phyloP scores from a whole-genome alignment of 2,113 vertebrate species.

The Halichoeres trimaculatus region DNA sequence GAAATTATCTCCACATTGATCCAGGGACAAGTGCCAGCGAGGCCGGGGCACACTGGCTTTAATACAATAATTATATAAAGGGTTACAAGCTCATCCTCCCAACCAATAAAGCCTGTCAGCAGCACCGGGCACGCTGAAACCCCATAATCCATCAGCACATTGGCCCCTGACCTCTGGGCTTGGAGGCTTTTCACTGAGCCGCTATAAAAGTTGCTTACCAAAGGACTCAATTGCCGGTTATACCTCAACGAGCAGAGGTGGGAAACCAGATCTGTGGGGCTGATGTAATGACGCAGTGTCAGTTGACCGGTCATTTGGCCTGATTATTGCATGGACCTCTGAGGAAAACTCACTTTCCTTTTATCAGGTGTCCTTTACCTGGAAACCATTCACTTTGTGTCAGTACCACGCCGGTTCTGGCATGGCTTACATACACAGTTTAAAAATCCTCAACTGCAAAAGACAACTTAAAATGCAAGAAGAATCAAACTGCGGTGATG shows the following conservation, averaged over 20 bases:
- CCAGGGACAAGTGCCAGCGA: constrained; percentile 91
- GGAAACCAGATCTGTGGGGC: constrained; percentile 74
- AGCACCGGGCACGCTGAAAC: constrained; percentile 89
- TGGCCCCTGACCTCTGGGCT: constrained; percentile 92
- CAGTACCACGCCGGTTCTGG: neutral
- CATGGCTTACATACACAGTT: neutral
- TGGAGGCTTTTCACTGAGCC: constrained; percentile 86
- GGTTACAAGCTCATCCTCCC: constrained; percentile 98
- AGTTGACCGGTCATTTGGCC: constrained; percentile 47
- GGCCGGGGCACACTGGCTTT: constrained; percentile 90
- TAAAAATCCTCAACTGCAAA: neutral
- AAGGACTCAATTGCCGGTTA: constrained; percentile 81
- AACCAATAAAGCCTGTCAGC: constrained; percentile 98
- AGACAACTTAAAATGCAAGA: neutral
- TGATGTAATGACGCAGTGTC: constrained; percentile 58
- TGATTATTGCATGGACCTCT: constrained; percentile 39
- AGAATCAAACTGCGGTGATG: constrained; percentile 12
- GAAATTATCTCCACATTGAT: constrained; percentile 99
- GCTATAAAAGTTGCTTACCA: constrained; percentile 87
- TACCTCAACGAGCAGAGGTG: constrained; percentile 68
- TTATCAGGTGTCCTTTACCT: constrained; percentile 20
- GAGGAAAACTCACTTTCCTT: constrained; percentile 31
- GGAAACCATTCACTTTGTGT: neutral
- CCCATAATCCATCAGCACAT: constrained; percentile 99
- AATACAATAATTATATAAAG: constrained; percentile 99